Percentiles rank a stretch among this genome's conserved stretches.
Evolutionary conservation across 2,797 vertebrate species (phyloP).

Genomic region (Sternotherus odoratus): DNA sequence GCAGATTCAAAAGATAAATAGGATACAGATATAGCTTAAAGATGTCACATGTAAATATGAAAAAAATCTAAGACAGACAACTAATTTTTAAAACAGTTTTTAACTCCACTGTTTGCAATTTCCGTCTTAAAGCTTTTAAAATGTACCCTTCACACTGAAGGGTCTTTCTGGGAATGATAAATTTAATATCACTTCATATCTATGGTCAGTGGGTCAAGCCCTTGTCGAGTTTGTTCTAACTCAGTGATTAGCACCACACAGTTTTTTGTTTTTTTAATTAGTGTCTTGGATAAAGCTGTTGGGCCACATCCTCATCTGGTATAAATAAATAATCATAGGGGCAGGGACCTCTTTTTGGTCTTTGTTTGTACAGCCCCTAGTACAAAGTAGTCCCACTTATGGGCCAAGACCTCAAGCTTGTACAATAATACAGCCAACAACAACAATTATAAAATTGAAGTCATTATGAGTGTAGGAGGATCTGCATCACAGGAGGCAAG

Average conservation of each 20-base stretch:
- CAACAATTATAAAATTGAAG: not conserved
- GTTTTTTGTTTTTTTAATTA: not conserved
- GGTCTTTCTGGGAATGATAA: not conserved
- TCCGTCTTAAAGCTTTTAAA: not conserved
- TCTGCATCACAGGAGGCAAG: not conserved
- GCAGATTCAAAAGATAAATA: conserved; percentile 40
- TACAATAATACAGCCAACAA: not conserved
- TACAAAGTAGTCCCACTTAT: not conserved
- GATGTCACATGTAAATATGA: not conserved
- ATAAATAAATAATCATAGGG: not conserved
- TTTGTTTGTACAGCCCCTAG: too few species aligned
- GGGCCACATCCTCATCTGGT: not conserved
- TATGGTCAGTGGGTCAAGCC: not conserved
- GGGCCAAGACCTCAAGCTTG: not conserved
- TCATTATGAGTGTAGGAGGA: not conserved
- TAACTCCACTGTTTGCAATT: not conserved
- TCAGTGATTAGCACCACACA: not conserved
- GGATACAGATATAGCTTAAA: not conserved
- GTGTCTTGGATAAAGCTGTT: not conserved
- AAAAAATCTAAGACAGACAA: conserved; percentile 17
- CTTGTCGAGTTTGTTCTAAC: not conserved
- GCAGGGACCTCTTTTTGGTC: too few species aligned
- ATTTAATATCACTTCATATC: not conserved
- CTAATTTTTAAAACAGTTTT: not conserved
- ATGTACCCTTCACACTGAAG: not conserved